phyloP scores from a whole-genome alignment of 2,888 invertebrate genomes.

The Leptodirus hochenwartii region DNA sequence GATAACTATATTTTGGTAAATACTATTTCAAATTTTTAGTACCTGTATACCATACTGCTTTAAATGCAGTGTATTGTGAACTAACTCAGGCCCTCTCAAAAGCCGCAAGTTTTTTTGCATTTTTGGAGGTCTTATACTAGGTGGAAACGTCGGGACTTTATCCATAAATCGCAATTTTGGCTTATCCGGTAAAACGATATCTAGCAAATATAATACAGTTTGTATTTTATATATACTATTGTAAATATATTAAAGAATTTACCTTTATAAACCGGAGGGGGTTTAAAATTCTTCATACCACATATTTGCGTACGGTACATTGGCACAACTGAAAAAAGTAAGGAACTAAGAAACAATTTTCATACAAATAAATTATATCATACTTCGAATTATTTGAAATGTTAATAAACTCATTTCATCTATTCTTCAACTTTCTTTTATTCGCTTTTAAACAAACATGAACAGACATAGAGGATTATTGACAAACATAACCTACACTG shows the following conservation, averaged over 20 bases:
- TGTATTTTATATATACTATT: too few species aligned
- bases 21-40: too few species aligned
- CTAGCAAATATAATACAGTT: conserved; percentile 25
- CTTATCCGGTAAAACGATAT: conserved; percentile 53
- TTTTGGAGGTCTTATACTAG: conserved; percentile 54
- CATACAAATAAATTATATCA: too few species aligned
- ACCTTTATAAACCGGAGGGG: conserved; percentile 51
- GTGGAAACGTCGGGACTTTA: conserved; percentile 51
- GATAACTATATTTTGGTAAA: too few species aligned
- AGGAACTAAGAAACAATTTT: too few species aligned
- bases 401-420: too few species aligned
- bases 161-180: conserved; percentile 50
- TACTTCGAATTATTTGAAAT: too few species aligned
- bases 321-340: too few species aligned
- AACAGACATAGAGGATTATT: too few species aligned
- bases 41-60: conserved; percentile 90
- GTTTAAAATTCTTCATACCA: conserved; percentile 50
- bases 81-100: conserved; percentile 78
- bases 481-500: too few species aligned
- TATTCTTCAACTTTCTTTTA: too few species aligned
- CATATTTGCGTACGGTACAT: conserved; percentile 19
- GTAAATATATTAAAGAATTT: conserved; percentile 17
- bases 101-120: conserved; percentile 68
- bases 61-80: conserved; percentile 72
- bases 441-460: too few species aligned